Evolutionary conservation across 1,140 invertebrate species (phyloP).

Genomic region (Rhopalosiphum maidis): DNA sequence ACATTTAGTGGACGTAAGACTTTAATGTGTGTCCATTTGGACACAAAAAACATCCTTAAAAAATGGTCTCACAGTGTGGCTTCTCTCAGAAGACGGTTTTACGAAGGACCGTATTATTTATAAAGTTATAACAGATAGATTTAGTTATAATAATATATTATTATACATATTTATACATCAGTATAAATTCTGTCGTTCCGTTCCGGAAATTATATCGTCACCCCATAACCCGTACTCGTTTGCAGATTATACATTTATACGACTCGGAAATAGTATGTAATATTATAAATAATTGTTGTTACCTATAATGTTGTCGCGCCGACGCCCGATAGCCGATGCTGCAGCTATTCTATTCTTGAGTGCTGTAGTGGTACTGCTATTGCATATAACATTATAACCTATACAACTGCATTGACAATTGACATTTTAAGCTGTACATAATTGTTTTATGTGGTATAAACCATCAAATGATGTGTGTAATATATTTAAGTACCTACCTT

Average conservation of each 20-base stretch:
- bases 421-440: not conserved
- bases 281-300: not conserved
- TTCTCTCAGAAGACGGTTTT: not conserved
- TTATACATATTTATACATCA: not conserved
- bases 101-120: not conserved
- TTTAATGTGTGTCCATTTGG: too few species aligned
- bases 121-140: not conserved
- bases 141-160: not conserved
- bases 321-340: not conserved
- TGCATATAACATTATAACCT: not conserved
- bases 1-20: too few species aligned
- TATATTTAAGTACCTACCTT: slow-evolving; percentile 3
- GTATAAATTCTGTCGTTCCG: not conserved
- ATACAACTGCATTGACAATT: not conserved
- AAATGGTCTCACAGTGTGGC: not conserved
- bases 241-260: not conserved
- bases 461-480: not conserved
- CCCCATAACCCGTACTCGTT: not conserved
- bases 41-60: too few species aligned
- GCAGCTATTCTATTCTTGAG: not conserved
- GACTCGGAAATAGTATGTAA: not conserved
- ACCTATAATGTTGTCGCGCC: not conserved
- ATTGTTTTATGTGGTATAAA: slow-evolving; percentile 12
- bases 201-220: not conserved
- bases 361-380: not conserved